Evolutionary conservation across 2,888 invertebrate species (phyloP).

Genomic region (Lasioglossum leucozonium): DNA sequence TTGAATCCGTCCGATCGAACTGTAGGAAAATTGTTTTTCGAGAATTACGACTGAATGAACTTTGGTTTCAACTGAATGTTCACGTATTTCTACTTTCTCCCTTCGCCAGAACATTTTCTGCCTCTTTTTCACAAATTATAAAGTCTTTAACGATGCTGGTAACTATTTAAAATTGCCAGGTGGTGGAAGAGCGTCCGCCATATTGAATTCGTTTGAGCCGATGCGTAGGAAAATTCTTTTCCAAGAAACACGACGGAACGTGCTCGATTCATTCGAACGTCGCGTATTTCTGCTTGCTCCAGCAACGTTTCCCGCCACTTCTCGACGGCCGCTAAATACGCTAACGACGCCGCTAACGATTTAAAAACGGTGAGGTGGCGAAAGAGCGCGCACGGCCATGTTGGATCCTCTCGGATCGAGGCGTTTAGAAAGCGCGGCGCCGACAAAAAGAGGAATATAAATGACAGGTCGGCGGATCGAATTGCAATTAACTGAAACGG

Average conservation of each 20-base stretch:
- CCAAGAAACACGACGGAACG: background rate
- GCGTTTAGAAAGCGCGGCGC: background rate
- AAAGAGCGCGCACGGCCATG: background rate
- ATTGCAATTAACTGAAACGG: constrained; percentile 1
- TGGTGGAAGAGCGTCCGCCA: too few relatives aligned
- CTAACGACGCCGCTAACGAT: background rate
- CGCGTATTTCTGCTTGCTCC: background rate
- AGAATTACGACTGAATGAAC: background rate
- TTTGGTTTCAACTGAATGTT: background rate
- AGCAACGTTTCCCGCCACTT: background rate
- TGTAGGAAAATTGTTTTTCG: background rate
- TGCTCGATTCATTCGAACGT: too few relatives aligned
- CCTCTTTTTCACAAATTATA: too few relatives aligned
- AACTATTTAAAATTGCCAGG: too few relatives aligned
- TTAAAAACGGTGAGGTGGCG: background rate
- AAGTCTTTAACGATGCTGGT: too few relatives aligned
- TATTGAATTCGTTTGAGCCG: background rate
- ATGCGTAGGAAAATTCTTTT: background rate
- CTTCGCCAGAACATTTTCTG: background rate
- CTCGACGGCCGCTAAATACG: background rate
- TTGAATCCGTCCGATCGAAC: background rate
- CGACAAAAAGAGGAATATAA: background rate
- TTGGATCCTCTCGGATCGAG: background rate
- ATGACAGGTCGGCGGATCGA: background rate
- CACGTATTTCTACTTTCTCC: background rate